Evolutionary conservation across 2,113 vertebrate species (phyloP), one percentile per base, ranked within the genome.

Genomic region (Reinhardtius hippoglossoides): DNA sequence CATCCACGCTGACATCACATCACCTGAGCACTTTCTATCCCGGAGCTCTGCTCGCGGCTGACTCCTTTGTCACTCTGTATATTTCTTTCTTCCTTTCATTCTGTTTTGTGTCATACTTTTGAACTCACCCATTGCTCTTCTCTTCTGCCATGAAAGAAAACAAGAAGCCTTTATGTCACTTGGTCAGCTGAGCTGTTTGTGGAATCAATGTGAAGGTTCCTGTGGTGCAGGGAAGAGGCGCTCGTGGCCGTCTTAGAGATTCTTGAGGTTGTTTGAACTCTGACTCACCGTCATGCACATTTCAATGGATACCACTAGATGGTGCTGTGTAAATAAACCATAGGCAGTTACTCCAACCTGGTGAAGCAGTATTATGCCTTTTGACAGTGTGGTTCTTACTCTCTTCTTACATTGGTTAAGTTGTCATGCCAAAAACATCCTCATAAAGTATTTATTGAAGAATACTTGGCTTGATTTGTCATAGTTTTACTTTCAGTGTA

Each of bases 361-460:
- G 72, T 80, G 61, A 78, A 86, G 76, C 86, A 89, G 88, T 87
- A 82, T 91, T 90, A 81, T 69, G 67, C 50, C 26, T 76, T 87
- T 60, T 78, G 57, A 81, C 65, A 78, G 66, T 75, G 57, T 65
- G 73, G 74, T 52, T 82, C 82, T 77, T 73, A 61, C 61, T 62
- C 75, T 71, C 50, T 52, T 78, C 54, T 75, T 35, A 24, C 67
- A 71, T 67, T 74, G 52, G 14, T 74, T 69, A 83, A 76, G 63
- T 68, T 81, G 55, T 86, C 65, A 89, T 90, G 88, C 88, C 89
- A 92, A 91, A 91, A 84, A 76, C 66, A 67, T 81, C 70, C 56
- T 88, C 83, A 75, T 80, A 55, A 64, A 82, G 81, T 92, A 91
- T 92, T 90, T 94, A 90, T 91, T 89, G 77, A 91, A 83, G 78